phyloP scores from a whole-genome alignment of 2,113 vertebrate species.

The Rousettus leschenaultii region DNA sequence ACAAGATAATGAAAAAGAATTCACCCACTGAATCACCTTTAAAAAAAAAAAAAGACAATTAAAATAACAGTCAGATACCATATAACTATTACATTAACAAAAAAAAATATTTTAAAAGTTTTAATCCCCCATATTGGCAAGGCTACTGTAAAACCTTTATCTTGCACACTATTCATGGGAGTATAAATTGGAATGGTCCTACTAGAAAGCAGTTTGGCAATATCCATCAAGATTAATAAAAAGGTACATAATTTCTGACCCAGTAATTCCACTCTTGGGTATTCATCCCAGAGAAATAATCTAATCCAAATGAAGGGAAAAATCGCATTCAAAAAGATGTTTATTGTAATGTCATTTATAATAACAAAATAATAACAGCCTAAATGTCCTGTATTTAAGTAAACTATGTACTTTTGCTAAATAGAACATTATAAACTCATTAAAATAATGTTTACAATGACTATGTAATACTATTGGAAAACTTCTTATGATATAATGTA shows the following conservation, averaged over 20 bases:
- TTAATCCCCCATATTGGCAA: neutral
- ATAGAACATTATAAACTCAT: conserved; percentile 50
- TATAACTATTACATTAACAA: conserved; percentile 13
- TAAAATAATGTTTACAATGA: conserved; percentile 50
- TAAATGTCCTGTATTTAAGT: conserved; percentile 61
- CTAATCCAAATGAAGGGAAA: conserved; percentile 47
- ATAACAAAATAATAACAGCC: conserved; percentile 46
- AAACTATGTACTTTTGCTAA: conserved; percentile 48
- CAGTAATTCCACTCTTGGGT: conserved; percentile 38
- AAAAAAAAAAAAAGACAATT: neutral
- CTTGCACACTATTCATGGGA: neutral
- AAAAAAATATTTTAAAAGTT: conserved; percentile 47
- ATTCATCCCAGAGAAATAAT: conserved; percentile 52
- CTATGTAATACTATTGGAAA: conserved; percentile 47
- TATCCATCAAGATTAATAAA: conserved; percentile 27
- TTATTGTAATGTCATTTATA: conserved; percentile 58
- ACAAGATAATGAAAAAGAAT: conserved; percentile 30
- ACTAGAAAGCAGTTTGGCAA: neutral
- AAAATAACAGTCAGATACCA: neutral
- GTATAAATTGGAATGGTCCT: conserved; percentile 13
- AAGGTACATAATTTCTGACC: conserved; percentile 19
- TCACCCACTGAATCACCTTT: neutral
- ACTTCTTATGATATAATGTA: conserved; percentile 42
- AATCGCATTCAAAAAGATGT: neutral
- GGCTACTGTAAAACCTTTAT: conserved; percentile 45